Percentiles rank a stretch among this genome's conserved stretches.
Evolutionary conservation across 2,888 invertebrate species (phyloP).

Genomic region (Periphyllus acericola): DNA sequence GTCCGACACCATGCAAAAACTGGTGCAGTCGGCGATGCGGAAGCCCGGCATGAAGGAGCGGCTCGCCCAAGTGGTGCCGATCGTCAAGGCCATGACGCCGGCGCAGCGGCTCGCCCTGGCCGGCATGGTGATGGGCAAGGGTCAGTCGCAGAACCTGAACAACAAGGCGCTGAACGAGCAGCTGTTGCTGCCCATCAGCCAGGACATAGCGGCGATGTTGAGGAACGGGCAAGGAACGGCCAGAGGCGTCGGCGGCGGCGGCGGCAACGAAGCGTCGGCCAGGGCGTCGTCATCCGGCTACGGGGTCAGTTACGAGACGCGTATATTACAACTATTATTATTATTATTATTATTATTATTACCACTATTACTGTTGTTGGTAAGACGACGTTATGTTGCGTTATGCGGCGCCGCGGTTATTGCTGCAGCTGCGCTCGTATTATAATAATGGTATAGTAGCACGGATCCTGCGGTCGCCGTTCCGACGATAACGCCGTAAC

Average conservation of each 20-base stretch:
- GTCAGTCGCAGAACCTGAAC: conserved; percentile 70
- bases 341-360: no score
- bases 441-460: not conserved
- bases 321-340: not conserved
- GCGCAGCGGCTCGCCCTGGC: conserved; percentile 74
- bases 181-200: conserved; percentile 74
- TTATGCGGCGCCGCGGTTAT: no score
- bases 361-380: no score
- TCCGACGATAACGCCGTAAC: not conserved
- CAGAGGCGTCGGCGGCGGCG: conserved; percentile 65
- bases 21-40: conserved; percentile 69
- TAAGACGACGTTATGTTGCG: no score
- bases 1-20: conserved; percentile 50
- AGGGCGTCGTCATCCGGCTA: conserved; percentile 49
- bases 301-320: conserved; percentile 45
- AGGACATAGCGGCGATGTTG: conserved; percentile 75
- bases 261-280: conserved; percentile 62
- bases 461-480: not conserved
- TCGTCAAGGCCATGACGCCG: conserved; percentile 74
- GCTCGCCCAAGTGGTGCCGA: conserved; percentile 72
- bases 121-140: conserved; percentile 71
- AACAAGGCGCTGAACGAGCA: conserved; percentile 70
- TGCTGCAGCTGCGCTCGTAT: not conserved
- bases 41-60: conserved; percentile 72
- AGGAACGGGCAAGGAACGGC: conserved; percentile 66